Percentiles rank a stretch among this genome's conserved stretches.
Evolutionary conservation across 2,888 invertebrate species (phyloP).

Genomic region (Cordylochernes scorpioides): DNA sequence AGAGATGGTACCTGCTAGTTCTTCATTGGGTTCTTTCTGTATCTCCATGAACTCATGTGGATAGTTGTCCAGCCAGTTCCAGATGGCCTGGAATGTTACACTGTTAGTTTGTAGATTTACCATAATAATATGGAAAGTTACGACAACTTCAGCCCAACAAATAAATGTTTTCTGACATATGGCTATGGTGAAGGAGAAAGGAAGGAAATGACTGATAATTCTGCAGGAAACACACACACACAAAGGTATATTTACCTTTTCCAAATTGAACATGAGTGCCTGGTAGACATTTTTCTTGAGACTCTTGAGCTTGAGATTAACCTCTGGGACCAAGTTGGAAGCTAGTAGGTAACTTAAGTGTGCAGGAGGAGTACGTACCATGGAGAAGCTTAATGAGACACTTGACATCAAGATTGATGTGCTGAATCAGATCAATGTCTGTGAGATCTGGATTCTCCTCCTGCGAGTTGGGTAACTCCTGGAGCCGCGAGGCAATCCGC

Average conservation of each 20-base stretch:
- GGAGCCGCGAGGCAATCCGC: constrained; percentile 41
- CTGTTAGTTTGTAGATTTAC: too few relatives aligned
- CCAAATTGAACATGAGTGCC: constrained; percentile 57
- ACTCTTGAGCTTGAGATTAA: constrained; percentile 63
- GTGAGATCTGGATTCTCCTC: constrained; percentile 83
- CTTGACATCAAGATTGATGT: constrained; percentile 74
- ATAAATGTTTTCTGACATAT: too few relatives aligned
- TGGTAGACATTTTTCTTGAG: constrained; percentile 70
- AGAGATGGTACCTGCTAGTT: constrained; percentile 23
- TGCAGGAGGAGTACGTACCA: constrained; percentile 25
- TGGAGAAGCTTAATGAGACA: constrained; percentile 53
- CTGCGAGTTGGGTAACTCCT: constrained; percentile 50
- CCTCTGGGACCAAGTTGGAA: constrained; percentile 34
- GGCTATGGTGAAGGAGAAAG: too few relatives aligned
- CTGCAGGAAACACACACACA: too few relatives aligned
- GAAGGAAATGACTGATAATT: too few relatives aligned
- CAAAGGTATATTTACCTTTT: constrained; percentile 38
- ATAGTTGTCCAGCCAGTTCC: constrained; percentile 99
- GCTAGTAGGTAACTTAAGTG: too few relatives aligned
- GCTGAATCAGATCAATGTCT: constrained; percentile 86
- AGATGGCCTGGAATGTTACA: constrained; percentile 35
- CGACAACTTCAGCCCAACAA: too few relatives aligned
- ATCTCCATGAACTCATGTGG: constrained; percentile 84
- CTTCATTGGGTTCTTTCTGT: constrained; percentile 32
- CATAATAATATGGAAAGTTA: too few relatives aligned